Percentiles rank a stretch among this genome's conserved stretches.
Conservation (phyloP, 2,113 vertebrate genomes). For the Psettodes erumei region DNA sequence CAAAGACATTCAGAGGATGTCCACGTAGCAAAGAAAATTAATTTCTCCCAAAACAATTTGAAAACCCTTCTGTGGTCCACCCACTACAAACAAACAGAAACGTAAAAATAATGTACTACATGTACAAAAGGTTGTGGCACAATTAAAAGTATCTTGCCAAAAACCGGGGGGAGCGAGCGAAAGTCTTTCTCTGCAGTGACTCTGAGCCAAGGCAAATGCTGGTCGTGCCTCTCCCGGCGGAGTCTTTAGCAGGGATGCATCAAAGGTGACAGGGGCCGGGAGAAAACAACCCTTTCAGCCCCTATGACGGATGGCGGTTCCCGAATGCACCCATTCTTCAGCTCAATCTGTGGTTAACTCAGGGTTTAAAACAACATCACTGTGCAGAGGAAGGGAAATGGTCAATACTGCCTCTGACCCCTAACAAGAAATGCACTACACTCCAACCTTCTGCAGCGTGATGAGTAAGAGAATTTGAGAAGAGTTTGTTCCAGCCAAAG, state of each 20-base stretch:
- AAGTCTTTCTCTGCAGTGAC: constrained; percentile 80
- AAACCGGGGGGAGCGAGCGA: constrained; percentile 27
- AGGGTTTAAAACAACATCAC: constrained; percentile 81
- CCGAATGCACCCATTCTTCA: constrained; percentile 73
- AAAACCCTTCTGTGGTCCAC: constrained; percentile 84
- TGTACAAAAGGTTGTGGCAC: constrained; percentile 86
- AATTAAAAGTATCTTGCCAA: constrained; percentile 61
- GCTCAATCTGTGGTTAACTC: constrained; percentile 77
- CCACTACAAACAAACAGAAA: constrained; percentile 84
- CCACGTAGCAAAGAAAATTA: constrained; percentile 82
- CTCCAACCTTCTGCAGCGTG: constrained; percentile 47
- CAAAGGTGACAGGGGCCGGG: constrained; percentile 73
- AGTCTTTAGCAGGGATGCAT: constrained; percentile 75
- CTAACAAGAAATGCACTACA: constrained; percentile 63
- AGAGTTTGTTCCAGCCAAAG: constrained; percentile 44
- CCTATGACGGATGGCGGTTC: constrained; percentile 71
- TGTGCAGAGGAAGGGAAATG: constrained; percentile 73
- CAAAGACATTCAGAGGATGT: constrained; percentile 85
- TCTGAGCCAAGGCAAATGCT: constrained; percentile 84
- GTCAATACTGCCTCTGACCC: constrained; percentile 75
- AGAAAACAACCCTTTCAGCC: constrained; percentile 72
- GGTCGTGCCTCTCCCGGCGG: constrained; percentile 75
- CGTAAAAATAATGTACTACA: constrained; percentile 77
- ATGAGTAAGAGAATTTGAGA: constrained; percentile 60
- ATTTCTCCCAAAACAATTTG: constrained; percentile 87